Evolutionary conservation across 2,113 vertebrate species (phyloP), one percentile per base, ranked within the genome.

Genomic region (Syngnathus scovelli): DNA sequence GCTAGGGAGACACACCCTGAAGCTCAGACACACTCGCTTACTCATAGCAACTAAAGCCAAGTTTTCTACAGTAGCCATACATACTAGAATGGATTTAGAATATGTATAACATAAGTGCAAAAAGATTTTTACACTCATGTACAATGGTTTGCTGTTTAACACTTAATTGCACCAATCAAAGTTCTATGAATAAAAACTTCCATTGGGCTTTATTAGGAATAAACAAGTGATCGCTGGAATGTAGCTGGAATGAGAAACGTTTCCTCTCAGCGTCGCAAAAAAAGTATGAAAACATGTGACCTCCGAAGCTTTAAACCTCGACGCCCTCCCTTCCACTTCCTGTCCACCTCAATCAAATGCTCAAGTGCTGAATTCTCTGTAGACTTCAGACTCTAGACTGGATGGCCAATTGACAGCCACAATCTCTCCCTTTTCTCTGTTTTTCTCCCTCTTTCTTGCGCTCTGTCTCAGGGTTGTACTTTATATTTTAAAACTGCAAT

Each of bases 1-100:
- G 27, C 27, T 67, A 27, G 68, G 39, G 67, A 76, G 81, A 72
- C 82, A 85, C 85, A 75, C 85, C 84, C 86, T 78, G 70, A 79
- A 68, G 37, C 62, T 37, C 11, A 18, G 68, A 49, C 64, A n/a
- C 75, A 46, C 67, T 19, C 27, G 51, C 62, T 72, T 70, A 84
- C 54, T 85, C 82, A 78, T 52, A 52, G 70, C 66, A 10, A 13
- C 38, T 64, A 72, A 52, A n/a, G 49, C 49, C 9, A 82, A 82
- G 77, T 82, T 79, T 80, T 61, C 13, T 15, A 23, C 39, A 27
- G 41, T 3, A 43, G 39, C 81, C 75, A 80, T 74, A 85, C 63
- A 70, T 56, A 56, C 6, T 71, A 27, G 61, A 71, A 70, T 69
- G 12, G 44, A n/a, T 56, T 70, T 49, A 74, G 68, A 59, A 67